Conservation (phyloP, 2,797 vertebrate genomes). For the Lepus oiostolus region DNA sequence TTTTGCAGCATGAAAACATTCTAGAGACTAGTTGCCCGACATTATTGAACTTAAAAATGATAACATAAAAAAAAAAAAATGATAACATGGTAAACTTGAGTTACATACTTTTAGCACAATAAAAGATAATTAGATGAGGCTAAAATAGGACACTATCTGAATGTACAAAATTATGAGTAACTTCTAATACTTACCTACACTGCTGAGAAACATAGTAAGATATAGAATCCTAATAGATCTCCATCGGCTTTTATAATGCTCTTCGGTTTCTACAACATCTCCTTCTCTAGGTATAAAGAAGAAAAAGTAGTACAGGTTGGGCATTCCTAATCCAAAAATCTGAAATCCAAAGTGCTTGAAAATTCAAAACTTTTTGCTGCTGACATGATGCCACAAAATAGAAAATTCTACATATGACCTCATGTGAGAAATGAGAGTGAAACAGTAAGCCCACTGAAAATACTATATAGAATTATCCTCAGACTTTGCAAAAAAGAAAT, state of each 20-base stretch:
- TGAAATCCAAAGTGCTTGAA: background rate
- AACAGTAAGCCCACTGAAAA: background rate
- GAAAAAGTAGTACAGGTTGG: conserved; percentile 21
- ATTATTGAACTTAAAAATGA: background rate
- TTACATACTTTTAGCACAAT: conserved; percentile 42
- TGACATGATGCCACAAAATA: background rate
- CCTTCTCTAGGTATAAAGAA: conserved; percentile 86
- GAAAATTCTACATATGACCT: background rate
- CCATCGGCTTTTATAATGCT: conserved; percentile 93
- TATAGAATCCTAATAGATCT: conserved; percentile 97
- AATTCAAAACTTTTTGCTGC: background rate
- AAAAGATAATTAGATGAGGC: conserved; percentile 6
- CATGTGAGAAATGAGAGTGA: background rate
- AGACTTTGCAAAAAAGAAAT: no score
- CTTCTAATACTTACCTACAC: conserved; percentile 93
- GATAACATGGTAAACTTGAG: background rate
- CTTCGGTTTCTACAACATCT: conserved; percentile 89
- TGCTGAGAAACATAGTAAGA: conserved; percentile 99
- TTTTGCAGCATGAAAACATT: conserved; percentile 22
- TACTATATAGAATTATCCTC: background rate
- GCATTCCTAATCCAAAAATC: background rate
- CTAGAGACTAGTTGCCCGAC: background rate
- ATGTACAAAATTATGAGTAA: background rate
- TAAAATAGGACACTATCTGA: conserved; percentile 12
- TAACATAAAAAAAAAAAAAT: conserved; percentile 28